Percentiles rank a stretch among this genome's conserved stretches.
Evolutionary conservation across 2,888 invertebrate genomes (phyloP).

Genomic region (Octonoba sinensis): DNA sequence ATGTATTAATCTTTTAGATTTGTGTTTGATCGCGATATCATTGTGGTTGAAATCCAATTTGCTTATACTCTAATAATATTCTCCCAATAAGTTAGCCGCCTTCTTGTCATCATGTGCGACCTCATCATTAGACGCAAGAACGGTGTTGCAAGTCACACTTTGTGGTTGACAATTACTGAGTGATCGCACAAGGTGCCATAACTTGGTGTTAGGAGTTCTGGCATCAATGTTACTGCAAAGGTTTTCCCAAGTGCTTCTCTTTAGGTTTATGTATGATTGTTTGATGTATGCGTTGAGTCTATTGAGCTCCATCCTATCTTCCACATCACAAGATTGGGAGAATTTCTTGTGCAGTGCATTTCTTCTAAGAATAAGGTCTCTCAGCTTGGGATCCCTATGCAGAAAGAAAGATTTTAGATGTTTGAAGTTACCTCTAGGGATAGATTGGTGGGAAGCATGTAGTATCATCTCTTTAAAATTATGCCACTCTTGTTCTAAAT

Average conservation of each 20-base stretch:
- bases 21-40: conserved; percentile 1
- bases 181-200: conserved; percentile 3
- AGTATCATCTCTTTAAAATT: conserved; percentile 4
- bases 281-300: conserved; percentile 15
- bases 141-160: conserved; percentile 2
- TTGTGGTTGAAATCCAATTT: conserved; percentile 9
- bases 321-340: neutral
- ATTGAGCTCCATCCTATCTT: conserved; percentile 17
- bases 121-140: neutral
- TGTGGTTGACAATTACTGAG: conserved; percentile 1
- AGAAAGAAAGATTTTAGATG: conserved; percentile 25
- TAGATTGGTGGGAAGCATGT: conserved; percentile 18
- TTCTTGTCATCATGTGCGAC: conserved; percentile 9
- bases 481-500: conserved; percentile 2
- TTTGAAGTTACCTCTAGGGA: conserved; percentile 25
- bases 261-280: conserved; percentile 6
- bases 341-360: conserved; percentile 6
- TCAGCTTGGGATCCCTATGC: conserved; percentile 12
- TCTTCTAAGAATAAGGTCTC: conserved; percentile 8
- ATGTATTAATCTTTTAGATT: neutral
- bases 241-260: conserved; percentile 5
- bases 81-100: too few species aligned
- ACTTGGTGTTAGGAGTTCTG: conserved; percentile 13
- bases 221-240: conserved; percentile 15
- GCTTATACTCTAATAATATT: conserved; percentile 18